These are phyloP conservation scores for Ascaphus truei DNA, from an alignment of 2,113 vertebrate species.

Conservation along the genomic window DNA sequence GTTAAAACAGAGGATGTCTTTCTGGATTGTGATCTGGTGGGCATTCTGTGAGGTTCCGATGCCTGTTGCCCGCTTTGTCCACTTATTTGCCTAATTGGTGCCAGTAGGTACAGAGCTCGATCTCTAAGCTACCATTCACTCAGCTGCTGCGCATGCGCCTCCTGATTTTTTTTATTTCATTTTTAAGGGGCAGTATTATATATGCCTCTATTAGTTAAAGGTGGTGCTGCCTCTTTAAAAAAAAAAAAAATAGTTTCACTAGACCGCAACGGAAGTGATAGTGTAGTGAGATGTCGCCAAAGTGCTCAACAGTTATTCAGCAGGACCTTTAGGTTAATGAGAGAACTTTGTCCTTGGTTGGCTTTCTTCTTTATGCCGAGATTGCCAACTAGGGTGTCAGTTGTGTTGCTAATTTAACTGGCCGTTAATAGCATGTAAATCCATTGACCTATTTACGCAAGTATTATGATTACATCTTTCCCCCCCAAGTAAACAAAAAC, in stretches of 20 bases:
- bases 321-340: background rate
- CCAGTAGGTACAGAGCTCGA: no score
- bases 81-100: no score
- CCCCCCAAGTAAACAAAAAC: background rate
- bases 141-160: no score
- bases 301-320: background rate
- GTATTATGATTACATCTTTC: no score
- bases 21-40: no score
- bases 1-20: no score
- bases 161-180: no score
- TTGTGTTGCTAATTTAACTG: background rate
- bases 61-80: no score
- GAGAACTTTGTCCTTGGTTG: background rate
- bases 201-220: no score
- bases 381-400: slow-evolving; percentile 5
- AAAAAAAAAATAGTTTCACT: background rate
- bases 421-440: background rate
- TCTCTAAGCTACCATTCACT: no score
- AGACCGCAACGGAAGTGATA: background rate
- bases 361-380: background rate
- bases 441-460: slow-evolving; percentile 27
- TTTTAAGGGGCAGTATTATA: no score
- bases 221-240: background rate
- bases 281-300: background rate
- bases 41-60: no score